These are phyloP conservation scores for Rhyzopertha dominica DNA, from an alignment of 1,140 invertebrate species.

Conservation along the genomic window DNA sequence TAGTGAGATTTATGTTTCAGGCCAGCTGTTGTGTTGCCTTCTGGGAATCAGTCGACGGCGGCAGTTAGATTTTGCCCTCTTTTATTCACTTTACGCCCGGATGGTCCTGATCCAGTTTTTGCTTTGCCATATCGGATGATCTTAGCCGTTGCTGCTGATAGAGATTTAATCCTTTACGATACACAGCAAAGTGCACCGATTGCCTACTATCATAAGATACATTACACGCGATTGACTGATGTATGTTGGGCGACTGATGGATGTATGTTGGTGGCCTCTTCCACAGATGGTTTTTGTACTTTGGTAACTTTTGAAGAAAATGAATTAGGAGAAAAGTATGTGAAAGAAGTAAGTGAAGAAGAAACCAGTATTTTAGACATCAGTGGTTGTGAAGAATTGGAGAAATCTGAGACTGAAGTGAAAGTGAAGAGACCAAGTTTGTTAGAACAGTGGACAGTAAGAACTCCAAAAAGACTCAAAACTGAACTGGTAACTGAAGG, in stretches of 20 bases:
- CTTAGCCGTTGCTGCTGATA: conserved; percentile 85
- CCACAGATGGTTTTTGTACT: conserved; percentile 94
- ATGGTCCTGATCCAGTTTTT: conserved; percentile 54
- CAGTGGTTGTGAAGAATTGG: conserved; percentile 29
- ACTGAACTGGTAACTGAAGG: conserved; percentile 3
- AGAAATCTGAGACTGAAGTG: conserved; percentile 33
- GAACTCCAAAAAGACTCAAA: conserved; percentile 30
- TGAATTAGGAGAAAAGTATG: conserved; percentile 75
- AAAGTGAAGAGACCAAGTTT: conserved; percentile 35
- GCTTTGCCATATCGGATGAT: conserved; percentile 78
- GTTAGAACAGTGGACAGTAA: conserved; percentile 33
- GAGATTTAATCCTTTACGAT: conserved; percentile 83
- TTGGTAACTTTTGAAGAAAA: conserved; percentile 75
- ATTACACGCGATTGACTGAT: conserved; percentile 90
- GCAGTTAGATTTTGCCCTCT: conserved; percentile 78
- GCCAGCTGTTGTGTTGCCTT: conserved; percentile 76
- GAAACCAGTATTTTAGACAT: conserved; percentile 31
- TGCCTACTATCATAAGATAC: conserved; percentile 83
- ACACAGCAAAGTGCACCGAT: conserved; percentile 85
- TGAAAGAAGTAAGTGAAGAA: conserved; percentile 43
- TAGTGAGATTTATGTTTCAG: conserved; percentile 49
- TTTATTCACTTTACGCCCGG: conserved; percentile 60
- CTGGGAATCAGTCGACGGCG: conserved; percentile 70
- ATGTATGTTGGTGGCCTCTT: conserved; percentile 73
- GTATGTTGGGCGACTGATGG: conserved; percentile 88